Evolutionary conservation across 2,113 vertebrate genomes (phyloP), one percentile per base, ranked within the genome.

Genomic region (Sarotherodon lohbergeri): DNA sequence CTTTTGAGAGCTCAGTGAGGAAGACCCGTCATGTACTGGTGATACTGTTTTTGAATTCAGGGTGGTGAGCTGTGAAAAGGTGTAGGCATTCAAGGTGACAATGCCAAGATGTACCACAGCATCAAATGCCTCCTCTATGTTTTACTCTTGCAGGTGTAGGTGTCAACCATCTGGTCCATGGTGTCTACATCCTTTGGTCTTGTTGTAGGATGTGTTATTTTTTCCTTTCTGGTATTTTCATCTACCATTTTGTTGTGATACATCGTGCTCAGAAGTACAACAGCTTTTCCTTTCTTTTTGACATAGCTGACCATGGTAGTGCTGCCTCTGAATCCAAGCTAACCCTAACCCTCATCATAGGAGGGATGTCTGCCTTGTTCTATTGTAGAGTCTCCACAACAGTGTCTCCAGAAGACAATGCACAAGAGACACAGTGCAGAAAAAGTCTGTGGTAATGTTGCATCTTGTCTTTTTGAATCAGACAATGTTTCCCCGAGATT

Each of bases 401-500:
- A 63, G 59, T 63, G 5, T 63, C 32, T 36, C 32, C 2, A 36
- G 32, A 63, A 36, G 32, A 63, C 59, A 63, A 36, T n/a, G 59
- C 0, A 0, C 34, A 13, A 66, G 10, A 66, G 34, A 39, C 3
- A 66, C 61, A 66, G 34, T 13, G 19, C 61, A 66, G 34, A 39
- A 66, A 39, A 39, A 0, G 61, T 66, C 61, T 39, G 34, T 66
- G 19, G 0, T 39, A 39, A 39, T 39, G 61, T 39, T n/a, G 61
- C 34, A 66, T 66, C 61, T 66, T 66, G 32, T 66, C 61, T 66
- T 66, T 66, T 2, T 39, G 34, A 66, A 66, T 39, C 61, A 12
- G 61, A 36, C 61, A 66, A 7, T n/a, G 34, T 66, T 66, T n/a
- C 0, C 0, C 61, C 10, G 10, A 66, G 61, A 66, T 1, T 66